Percentiles rank a stretch among this genome's conserved stretches.
phyloP scores from a whole-genome alignment of 2,888 invertebrate genomes.

The Cerastis leucographa region DNA sequence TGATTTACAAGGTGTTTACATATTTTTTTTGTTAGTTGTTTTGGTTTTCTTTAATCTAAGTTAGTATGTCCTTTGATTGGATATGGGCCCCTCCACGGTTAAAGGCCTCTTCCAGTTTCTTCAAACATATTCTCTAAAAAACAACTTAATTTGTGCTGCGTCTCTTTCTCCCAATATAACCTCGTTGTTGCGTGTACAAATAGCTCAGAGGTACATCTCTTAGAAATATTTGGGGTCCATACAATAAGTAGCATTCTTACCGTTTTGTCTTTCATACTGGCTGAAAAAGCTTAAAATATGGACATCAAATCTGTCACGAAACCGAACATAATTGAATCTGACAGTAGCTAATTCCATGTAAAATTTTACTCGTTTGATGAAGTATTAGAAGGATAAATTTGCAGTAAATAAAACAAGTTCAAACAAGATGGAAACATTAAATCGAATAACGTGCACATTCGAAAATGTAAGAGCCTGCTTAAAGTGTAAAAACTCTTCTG shows the following conservation, averaged over 20 bases:
- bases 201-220: too few species aligned
- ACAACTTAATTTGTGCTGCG: too few species aligned
- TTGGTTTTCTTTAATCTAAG: too few species aligned
- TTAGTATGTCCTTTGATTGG: too few species aligned
- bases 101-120: too few species aligned
- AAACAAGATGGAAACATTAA: constrained; percentile 79
- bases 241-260: constrained; percentile 10
- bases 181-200: too few species aligned
- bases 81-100: too few species aligned
- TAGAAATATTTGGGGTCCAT: too few species aligned
- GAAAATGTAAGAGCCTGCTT: constrained; percentile 79
- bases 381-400: constrained; percentile 41
- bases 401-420: constrained; percentile 47
- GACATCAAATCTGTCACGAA: constrained; percentile 26
- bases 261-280: constrained; percentile 23
- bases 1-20: too few species aligned
- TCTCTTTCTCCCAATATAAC: too few species aligned
- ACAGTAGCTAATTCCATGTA: constrained; percentile 42
- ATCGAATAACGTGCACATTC: constrained; percentile 80
- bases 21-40: too few species aligned
- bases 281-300: constrained; percentile 1
- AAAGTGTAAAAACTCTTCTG: constrained; percentile 80
- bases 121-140: too few species aligned
- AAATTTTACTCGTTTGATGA: constrained; percentile 42
- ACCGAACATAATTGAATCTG: constrained; percentile 54